Evolutionary conservation across 1,140 invertebrate genomes (phyloP).

Genomic region (Tenebrio molitor): DNA sequence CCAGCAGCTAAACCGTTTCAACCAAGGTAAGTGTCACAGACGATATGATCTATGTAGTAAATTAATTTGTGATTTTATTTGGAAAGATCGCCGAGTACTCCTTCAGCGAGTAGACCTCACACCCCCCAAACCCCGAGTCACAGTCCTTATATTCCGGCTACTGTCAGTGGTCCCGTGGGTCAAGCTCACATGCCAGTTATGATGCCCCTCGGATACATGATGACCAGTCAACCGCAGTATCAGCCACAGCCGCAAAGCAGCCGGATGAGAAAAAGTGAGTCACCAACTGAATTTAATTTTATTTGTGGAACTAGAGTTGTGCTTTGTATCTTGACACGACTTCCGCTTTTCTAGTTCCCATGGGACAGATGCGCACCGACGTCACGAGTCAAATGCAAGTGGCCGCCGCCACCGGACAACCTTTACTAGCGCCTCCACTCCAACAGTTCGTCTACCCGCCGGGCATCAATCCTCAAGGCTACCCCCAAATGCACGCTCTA

Average conservation of each 20-base stretch:
- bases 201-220: slow-evolving; percentile 60
- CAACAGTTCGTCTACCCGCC: slow-evolving; percentile 71
- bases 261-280: slow-evolving; percentile 63
- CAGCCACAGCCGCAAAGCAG: slow-evolving; percentile 63
- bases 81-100: slow-evolving; percentile 77
- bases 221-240: slow-evolving; percentile 61
- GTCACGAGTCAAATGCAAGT: slow-evolving; percentile 81
- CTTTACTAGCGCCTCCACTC: slow-evolving; percentile 82
- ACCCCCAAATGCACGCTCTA: slow-evolving; percentile 74
- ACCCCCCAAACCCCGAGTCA: slow-evolving; percentile 85
- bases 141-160: slow-evolving; percentile 61
- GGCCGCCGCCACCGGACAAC: slow-evolving; percentile 84
- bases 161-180: slow-evolving; percentile 58
- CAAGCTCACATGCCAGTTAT: slow-evolving; percentile 65
- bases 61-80: background rate
- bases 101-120: slow-evolving; percentile 80
- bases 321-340: background rate
- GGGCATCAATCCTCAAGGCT: slow-evolving; percentile 71
- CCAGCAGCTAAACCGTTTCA: slow-evolving; percentile 88
- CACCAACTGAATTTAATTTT: no score
- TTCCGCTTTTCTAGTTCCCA: slow-evolving; percentile 69
- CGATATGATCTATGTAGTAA: background rate
- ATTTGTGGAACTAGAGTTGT: no score
- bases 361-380: slow-evolving; percentile 73
- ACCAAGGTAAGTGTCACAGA: slow-evolving; percentile 66